phyloP scores from a whole-genome alignment of 2,888 invertebrate species.

The Clepsis dumicolana region DNA sequence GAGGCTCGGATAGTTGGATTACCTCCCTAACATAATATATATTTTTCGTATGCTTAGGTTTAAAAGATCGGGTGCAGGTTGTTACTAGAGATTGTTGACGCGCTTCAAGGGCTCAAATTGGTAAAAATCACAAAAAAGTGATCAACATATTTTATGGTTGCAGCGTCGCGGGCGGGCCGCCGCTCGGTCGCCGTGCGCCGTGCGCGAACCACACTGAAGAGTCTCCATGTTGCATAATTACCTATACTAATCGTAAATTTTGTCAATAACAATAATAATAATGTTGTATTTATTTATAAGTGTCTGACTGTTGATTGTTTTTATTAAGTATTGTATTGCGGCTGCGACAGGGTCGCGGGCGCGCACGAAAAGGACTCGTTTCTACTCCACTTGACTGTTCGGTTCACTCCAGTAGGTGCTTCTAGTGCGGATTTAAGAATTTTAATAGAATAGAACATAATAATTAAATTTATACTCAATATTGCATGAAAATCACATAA shows the following conservation, averaged over 20 bases:
- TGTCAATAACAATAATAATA: constrained; percentile 27
- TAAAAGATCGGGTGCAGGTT: constrained; percentile 41
- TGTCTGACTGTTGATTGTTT: constrained; percentile 10
- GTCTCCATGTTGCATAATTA: constrained; percentile 26
- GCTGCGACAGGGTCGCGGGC: not conserved
- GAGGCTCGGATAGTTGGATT: not conserved
- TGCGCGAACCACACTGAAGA: not conserved
- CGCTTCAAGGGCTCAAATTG: constrained; percentile 26
- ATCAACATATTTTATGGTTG: too few species aligned
- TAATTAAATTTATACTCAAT: constrained; percentile 37
- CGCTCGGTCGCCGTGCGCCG: not conserved
- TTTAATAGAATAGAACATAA: constrained; percentile 23
- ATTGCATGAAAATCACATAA: constrained; percentile 34
- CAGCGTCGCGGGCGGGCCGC: too few species aligned
- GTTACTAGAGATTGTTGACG: constrained; percentile 26
- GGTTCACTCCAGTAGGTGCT: constrained; percentile 30
- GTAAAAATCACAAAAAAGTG: too few species aligned
- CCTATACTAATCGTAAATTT: not conserved
- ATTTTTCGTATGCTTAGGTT: constrained; percentile 31
- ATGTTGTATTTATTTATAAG: constrained; percentile 6
- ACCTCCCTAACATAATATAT: constrained; percentile 17
- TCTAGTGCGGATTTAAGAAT: constrained; percentile 33
- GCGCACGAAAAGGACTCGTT: not conserved
- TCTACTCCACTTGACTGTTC: not conserved
- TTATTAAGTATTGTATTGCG: not conserved